A percentile compares a stretch with the other conserved stretches of the same genome.
Conservation (phyloP, 1,140 invertebrate species). For the Megalopta genalis region DNA sequence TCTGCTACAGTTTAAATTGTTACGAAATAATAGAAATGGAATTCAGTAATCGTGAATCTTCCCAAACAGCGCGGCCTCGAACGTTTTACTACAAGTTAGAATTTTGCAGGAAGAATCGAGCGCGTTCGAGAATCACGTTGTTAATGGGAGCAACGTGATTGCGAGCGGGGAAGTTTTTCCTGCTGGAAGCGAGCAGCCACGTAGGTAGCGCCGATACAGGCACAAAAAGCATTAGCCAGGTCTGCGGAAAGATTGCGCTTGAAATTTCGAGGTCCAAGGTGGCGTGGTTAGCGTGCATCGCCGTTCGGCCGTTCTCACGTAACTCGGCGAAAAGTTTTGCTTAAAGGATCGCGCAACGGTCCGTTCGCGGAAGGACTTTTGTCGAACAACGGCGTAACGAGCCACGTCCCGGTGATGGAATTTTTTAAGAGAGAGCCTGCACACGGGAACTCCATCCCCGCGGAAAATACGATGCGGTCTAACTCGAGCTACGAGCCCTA, state of each 20-base stretch:
- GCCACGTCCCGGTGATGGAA: slow-evolving; percentile 45
- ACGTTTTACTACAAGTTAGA: too few species aligned
- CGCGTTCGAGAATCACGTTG: too few species aligned
- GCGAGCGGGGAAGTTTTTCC: neutral
- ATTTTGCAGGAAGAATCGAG: too few species aligned
- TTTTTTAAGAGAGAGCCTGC: slow-evolving; percentile 49
- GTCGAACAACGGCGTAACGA: slow-evolving; percentile 46
- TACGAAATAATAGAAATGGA: too few species aligned
- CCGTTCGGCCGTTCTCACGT: slow-evolving; percentile 14
- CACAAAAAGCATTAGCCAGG: neutral
- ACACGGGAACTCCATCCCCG: slow-evolving; percentile 21
- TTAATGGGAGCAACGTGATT: neutral
- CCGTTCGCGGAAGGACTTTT: slow-evolving; percentile 29
- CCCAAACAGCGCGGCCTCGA: too few species aligned
- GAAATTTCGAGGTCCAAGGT: neutral
- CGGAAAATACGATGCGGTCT: slow-evolving; percentile 56
- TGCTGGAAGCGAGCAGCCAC: neutral
- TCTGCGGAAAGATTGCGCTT: neutral
- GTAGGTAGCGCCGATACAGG: neutral
- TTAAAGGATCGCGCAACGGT: slow-evolving; percentile 16
- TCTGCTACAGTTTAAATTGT: too few species aligned
- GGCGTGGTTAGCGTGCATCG: neutral
- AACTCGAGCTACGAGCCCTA: slow-evolving; percentile 59
- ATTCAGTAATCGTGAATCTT: too few species aligned
- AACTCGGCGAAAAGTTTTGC: slow-evolving; percentile 38